Evolutionary conservation across 2,888 invertebrate species (phyloP).

Genomic region (Matsumyia berberina): DNA sequence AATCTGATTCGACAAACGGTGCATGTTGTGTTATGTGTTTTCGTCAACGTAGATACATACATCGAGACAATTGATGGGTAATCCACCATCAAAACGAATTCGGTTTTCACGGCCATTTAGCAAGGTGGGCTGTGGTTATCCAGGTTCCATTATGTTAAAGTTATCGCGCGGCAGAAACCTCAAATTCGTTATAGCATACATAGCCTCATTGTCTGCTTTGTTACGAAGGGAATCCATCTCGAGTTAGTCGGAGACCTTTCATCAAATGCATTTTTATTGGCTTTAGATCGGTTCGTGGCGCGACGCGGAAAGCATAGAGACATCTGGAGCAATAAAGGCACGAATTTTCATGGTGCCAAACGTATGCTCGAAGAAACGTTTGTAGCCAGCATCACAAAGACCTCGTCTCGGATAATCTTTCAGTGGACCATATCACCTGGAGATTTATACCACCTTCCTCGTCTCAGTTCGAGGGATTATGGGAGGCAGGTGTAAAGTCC

Average conservation of each 20-base stretch:
- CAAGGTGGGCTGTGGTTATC: background rate
- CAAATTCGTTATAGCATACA: background rate
- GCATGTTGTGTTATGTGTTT: background rate
- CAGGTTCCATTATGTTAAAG: background rate
- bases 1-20: too few relatives aligned
- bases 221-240: conserved; percentile 59
- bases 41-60: background rate
- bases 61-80: conserved; percentile 50
- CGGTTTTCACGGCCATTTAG: background rate
- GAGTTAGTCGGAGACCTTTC: conserved; percentile 48
- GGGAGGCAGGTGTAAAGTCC: conserved; percentile 41
- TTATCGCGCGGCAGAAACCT: background rate
- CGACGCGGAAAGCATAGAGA: background rate
- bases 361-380: background rate
- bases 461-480: conserved; percentile 59
- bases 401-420: background rate
- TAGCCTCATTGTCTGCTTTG: too few relatives aligned
- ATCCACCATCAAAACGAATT: conserved; percentile 12
- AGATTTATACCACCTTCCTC: conserved; percentile 55
- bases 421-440: conserved; percentile 55
- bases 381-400: background rate
- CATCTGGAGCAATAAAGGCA: conserved; percentile 1
- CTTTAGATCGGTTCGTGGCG: conserved; percentile 21
- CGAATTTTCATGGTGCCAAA: too few relatives aligned
- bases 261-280: conserved; percentile 55